Conservation (phyloP, 2,888 invertebrate genomes). For the Anorthoa munda region DNA sequence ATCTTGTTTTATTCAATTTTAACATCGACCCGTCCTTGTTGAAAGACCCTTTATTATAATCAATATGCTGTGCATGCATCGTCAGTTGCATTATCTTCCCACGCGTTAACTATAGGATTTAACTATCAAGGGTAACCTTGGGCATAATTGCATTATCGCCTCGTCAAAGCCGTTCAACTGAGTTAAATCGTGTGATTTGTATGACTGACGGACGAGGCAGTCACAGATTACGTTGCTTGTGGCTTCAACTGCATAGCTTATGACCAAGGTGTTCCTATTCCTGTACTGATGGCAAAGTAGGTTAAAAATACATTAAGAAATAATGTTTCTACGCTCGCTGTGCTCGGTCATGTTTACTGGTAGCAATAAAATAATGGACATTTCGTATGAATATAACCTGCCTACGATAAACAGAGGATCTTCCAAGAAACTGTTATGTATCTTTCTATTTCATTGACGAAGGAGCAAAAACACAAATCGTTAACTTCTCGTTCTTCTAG, state of each 20-base stretch:
- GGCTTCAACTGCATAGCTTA: constrained; percentile 8
- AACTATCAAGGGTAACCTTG: constrained; percentile 35
- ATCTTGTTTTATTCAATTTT: no score
- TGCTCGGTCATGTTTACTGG: not conserved
- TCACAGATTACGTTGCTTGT: constrained; percentile 8
- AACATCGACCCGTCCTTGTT: no score
- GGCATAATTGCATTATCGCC: constrained; percentile 41
- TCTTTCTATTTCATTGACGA: no score
- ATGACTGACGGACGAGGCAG: not conserved
- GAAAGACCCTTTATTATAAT: no score
- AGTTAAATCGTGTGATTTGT: constrained; percentile 3
- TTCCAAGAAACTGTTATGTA: no score
- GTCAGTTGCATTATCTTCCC: constrained; percentile 28
- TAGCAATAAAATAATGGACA: not conserved
- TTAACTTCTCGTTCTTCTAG: no score
- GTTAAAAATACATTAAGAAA: constrained; percentile 8
- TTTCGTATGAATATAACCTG: not conserved
- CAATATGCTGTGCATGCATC: not conserved
- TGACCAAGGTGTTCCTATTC: not conserved
- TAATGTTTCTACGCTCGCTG: not conserved
- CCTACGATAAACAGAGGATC: no score
- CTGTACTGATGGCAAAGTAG: not conserved
- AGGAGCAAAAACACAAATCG: no score
- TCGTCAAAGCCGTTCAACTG: constrained; percentile 30
- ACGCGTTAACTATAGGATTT: constrained; percentile 10